Conservation (phyloP, 2,888 invertebrate species). For the Trachelus troglodyta region DNA sequence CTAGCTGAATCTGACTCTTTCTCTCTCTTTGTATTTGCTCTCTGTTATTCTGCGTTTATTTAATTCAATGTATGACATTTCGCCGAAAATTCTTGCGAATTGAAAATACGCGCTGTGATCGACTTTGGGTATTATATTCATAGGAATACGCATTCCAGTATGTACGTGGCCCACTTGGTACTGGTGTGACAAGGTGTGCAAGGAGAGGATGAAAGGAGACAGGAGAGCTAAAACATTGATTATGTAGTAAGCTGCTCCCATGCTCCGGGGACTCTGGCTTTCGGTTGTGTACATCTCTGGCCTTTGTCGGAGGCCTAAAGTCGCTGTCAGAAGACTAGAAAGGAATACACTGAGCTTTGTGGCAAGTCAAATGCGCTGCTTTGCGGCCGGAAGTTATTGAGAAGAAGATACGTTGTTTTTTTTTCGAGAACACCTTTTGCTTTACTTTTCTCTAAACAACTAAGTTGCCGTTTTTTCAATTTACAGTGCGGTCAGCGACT, state of each 20-base stretch:
- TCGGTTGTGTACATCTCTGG: not conserved
- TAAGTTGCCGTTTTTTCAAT: not conserved
- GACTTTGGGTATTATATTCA: not conserved
- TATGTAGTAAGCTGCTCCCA: slow-evolving; percentile 35
- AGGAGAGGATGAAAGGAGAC: slow-evolving; percentile 16
- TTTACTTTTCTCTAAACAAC: not conserved
- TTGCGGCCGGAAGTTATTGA: not conserved
- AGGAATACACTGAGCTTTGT: not conserved
- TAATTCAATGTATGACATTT: not conserved
- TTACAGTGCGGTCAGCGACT: not conserved
- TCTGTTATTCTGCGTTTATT: not conserved
- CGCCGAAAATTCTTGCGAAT: not conserved
- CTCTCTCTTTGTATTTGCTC: not conserved
- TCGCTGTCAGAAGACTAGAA: not conserved
- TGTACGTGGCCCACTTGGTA: not conserved
- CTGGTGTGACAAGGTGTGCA: not conserved
- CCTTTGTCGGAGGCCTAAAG: slow-evolving; percentile 3
- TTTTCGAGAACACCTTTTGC: not conserved
- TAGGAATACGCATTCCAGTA: not conserved
- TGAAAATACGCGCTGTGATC: not conserved
- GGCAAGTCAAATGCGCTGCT: not conserved
- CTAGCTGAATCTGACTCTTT: not conserved
- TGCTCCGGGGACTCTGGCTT: not conserved
- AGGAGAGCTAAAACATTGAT: slow-evolving; percentile 45
- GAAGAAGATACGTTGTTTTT: not conserved